Conservation (phyloP, 1,140 invertebrate species). For the Eriocheir sinensis region DNA sequence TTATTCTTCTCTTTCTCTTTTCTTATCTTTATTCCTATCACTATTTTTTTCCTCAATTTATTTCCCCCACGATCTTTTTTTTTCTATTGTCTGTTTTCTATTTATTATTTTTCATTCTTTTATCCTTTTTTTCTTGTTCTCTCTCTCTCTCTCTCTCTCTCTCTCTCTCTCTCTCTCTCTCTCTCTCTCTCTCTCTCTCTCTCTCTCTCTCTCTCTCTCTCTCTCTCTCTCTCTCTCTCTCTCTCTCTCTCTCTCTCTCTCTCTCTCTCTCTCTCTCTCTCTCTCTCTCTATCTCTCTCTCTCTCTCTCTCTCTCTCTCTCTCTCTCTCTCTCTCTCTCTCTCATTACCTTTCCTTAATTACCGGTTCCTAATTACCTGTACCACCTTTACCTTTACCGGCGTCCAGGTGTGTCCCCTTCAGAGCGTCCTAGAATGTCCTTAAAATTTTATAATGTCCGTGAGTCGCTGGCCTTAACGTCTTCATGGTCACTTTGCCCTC, state of each 20-base stretch:
- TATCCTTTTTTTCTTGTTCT: too few relatives aligned
- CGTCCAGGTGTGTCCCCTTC: background rate
- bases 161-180: too few relatives aligned
- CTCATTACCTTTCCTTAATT: background rate
- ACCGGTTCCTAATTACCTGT: background rate
- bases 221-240: background rate
- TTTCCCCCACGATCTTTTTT: too few relatives aligned
- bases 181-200: too few relatives aligned
- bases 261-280: background rate
- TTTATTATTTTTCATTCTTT: too few relatives aligned
- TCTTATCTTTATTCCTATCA: too few relatives aligned
- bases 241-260: slow-evolving; percentile 14
- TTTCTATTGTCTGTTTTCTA: too few relatives aligned
- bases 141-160: too few relatives aligned
- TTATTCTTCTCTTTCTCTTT: too few relatives aligned
- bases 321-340: slow-evolving; percentile 6
- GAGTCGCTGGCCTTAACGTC: background rate
- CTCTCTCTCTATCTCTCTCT: background rate
- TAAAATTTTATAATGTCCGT: background rate
- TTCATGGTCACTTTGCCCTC: background rate
- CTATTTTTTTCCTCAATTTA: too few relatives aligned
- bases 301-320: slow-evolving; percentile 11
- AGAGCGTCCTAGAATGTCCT: background rate
- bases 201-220: too few relatives aligned
- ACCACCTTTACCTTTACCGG: background rate